These are phyloP conservation scores for Illadopsis cleaveri DNA, from an alignment of 2,113 vertebrate species.

Conservation along the genomic window DNA sequence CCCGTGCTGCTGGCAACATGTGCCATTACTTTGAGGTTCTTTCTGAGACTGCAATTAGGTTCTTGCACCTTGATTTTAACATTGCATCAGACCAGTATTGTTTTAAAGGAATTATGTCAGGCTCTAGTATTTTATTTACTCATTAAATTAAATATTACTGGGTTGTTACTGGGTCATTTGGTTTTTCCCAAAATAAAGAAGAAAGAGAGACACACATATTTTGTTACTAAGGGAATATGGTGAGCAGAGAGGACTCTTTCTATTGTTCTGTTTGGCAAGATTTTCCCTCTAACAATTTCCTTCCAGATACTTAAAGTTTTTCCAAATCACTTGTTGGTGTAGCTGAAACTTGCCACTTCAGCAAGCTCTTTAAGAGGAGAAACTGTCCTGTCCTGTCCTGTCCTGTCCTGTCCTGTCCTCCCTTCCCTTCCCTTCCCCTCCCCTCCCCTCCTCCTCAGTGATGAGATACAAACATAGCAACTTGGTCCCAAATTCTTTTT, in stretches of 20 bases:
- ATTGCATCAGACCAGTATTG: background rate
- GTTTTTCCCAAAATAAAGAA: background rate
- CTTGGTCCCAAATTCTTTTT: too few species aligned
- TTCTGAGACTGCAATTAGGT: background rate
- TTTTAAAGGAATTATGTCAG: background rate
- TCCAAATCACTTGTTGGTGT: background rate
- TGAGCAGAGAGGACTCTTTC: background rate
- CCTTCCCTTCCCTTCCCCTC: background rate
- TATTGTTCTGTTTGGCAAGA: background rate
- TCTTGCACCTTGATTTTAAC: background rate
- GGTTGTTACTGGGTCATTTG: background rate
- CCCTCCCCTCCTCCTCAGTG: background rate
- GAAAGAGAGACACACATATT: background rate
- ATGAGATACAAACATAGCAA: too few species aligned
- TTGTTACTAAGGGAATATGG: background rate
- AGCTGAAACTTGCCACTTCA: background rate
- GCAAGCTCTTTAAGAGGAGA: background rate
- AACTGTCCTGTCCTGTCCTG: too few species aligned
- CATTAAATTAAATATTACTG: background rate
- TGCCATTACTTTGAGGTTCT: background rate
- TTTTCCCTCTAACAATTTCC: background rate
- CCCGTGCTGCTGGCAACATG: background rate
- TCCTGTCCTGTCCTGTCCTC: too few species aligned
- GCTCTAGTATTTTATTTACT: background rate
- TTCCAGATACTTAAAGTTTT: background rate